Evolutionary conservation across 1,140 invertebrate genomes (phyloP).

Genomic region (Drosophila guanche): DNA sequence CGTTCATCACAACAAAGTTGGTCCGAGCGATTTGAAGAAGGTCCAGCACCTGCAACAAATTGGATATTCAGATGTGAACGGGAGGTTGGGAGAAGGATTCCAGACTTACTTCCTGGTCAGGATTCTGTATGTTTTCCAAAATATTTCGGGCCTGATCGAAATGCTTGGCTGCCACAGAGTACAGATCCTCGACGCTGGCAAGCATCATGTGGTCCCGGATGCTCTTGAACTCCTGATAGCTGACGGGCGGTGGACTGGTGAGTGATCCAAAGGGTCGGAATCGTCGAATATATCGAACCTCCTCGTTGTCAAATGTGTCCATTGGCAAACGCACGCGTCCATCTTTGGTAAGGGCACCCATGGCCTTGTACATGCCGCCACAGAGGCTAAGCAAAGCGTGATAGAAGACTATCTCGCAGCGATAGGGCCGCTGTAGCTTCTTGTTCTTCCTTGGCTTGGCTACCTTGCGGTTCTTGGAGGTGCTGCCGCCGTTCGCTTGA

Average conservation of each 20-base stretch:
- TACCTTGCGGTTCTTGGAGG: constrained; percentile 87
- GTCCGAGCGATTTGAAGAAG: constrained; percentile 95
- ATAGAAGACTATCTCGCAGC: constrained; percentile 92
- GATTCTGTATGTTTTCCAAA: constrained; percentile 90
- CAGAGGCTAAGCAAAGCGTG: constrained; percentile 97
- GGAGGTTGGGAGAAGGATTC: background rate
- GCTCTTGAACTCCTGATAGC: constrained; percentile 92
- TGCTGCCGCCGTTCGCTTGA: constrained; percentile 63
- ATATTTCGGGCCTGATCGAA: constrained; percentile 95
- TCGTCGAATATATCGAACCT: constrained; percentile 96
- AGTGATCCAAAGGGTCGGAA: constrained; percentile 94
- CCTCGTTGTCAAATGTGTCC: constrained; percentile 95
- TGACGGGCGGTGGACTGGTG: constrained; percentile 94
- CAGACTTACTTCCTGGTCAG: constrained; percentile 90
- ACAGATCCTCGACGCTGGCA: constrained; percentile 85
- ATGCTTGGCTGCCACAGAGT: constrained; percentile 93
- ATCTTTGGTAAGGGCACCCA: constrained; percentile 86
- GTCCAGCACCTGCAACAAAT: constrained; percentile 88
- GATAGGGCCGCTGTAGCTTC: constrained; percentile 88
- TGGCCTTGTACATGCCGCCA: constrained; percentile 94
- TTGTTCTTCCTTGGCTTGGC: constrained; percentile 89
- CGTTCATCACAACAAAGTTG: constrained; percentile 97
- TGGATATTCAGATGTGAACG: too few relatives aligned
- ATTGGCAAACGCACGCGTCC: constrained; percentile 89
- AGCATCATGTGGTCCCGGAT: constrained; percentile 84